Percentiles rank a stretch among this genome's conserved stretches.
phyloP scores from a whole-genome alignment of 1,140 invertebrate species.

The Drosophila truncata region DNA sequence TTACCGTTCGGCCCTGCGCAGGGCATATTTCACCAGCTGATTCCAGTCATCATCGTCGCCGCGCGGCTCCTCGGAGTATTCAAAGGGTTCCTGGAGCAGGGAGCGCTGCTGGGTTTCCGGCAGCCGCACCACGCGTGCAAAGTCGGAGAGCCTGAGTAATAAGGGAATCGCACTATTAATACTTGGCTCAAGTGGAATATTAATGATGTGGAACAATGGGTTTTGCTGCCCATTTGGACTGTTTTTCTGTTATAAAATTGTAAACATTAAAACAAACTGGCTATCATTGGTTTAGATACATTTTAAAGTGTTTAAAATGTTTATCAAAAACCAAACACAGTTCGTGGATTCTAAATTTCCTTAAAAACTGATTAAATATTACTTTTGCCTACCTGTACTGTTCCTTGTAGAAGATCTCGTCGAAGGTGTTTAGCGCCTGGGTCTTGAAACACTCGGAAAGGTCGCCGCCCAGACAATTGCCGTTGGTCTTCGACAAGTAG shows the following conservation, averaged over 20 bases:
- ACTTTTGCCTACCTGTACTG: conserved; percentile 86
- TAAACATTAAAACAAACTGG: not conserved
- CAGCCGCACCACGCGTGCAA: conserved; percentile 89
- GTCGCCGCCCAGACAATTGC: conserved; percentile 90
- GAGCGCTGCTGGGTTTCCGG: conserved; percentile 88
- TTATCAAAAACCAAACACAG: not conserved
- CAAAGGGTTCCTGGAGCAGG: conserved; percentile 88
- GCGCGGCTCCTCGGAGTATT: conserved; percentile 89
- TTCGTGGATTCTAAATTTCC: not conserved
- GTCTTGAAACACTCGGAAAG: conserved; percentile 93
- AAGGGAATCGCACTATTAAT: conserved; percentile 7
- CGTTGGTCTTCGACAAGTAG: conserved; percentile 90
- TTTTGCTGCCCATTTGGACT: not conserved
- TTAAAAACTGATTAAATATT: not conserved
- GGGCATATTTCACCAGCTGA: conserved; percentile 90
- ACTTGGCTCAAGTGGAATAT: not conserved
- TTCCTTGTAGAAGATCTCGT: conserved; percentile 90
- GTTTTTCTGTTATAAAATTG: not conserved
- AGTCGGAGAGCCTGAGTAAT: conserved; percentile 87
- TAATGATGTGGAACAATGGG: not conserved
- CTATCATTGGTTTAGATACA: not conserved
- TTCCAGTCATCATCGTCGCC: conserved; percentile 92
- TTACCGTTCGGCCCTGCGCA: conserved; percentile 89
- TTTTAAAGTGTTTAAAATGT: not conserved
- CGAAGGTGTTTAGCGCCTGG: conserved; percentile 89